Conservation (phyloP, 1,140 invertebrate genomes). For the Trichoplusia ni region DNA sequence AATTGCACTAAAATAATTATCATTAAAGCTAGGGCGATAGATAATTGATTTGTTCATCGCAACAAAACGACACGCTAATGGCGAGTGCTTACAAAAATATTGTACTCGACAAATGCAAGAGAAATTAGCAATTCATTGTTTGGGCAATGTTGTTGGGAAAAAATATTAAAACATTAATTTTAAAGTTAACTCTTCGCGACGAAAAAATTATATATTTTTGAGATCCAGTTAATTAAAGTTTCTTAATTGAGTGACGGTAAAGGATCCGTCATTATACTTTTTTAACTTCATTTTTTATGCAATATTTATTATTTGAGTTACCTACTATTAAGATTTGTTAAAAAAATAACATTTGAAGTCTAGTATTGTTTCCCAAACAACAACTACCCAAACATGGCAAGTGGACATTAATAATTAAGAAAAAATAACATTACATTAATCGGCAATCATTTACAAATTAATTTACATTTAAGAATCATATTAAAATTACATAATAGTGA, state of each 20-base stretch:
- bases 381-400: slow-evolving; percentile 15
- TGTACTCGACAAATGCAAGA: slow-evolving; percentile 19
- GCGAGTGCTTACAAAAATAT: slow-evolving; percentile 37
- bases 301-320: no score
- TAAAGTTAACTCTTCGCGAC: not conserved
- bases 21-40: slow-evolving; percentile 42
- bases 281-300: slow-evolving; percentile 15
- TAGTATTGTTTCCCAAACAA: not conserved
- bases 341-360: not conserved
- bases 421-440: slow-evolving; percentile 14
- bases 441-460: slow-evolving; percentile 20
- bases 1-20: slow-evolving; percentile 65
- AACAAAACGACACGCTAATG: slow-evolving; percentile 55
- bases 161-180: slow-evolving; percentile 9
- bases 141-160: slow-evolving; percentile 15
- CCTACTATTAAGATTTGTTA: no score
- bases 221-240: slow-evolving; percentile 30
- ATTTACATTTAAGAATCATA: not conserved
- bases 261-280: slow-evolving; percentile 14
- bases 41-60: slow-evolving; percentile 33
- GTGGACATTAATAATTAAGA: slow-evolving; percentile 4
- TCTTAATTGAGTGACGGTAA: slow-evolving; percentile 23
- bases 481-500: slow-evolving; percentile 4
- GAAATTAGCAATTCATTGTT: slow-evolving; percentile 25
- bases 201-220: slow-evolving; percentile 3